phyloP scores from a whole-genome alignment of 2,888 invertebrate species.

The Drosophila mulleri region DNA sequence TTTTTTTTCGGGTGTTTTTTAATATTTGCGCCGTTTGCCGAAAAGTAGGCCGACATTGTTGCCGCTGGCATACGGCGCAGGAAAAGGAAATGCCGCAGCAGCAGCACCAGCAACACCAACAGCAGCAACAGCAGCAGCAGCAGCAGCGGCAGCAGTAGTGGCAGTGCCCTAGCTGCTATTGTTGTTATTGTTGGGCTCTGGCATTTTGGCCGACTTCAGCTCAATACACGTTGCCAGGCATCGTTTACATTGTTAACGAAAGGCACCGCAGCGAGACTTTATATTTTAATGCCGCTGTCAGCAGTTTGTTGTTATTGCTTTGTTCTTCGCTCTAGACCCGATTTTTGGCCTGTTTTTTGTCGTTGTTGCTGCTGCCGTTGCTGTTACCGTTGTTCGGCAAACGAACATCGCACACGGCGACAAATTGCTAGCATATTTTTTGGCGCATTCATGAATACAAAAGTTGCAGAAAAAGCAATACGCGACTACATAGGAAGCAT shows the following conservation, averaged over 20 bases:
- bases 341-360: conserved; percentile 13
- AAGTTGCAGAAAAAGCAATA: conserved; percentile 60
- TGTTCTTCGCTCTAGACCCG: conserved; percentile 57
- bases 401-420: conserved; percentile 72
- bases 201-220: conserved; percentile 71
- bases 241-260: conserved; percentile 78
- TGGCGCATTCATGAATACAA: conserved; percentile 76
- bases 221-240: conserved; percentile 57
- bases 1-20: conserved; percentile 69
- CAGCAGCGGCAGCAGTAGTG: not conserved
- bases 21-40: conserved; percentile 70
- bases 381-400: conserved; percentile 39
- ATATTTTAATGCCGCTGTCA: conserved; percentile 79
- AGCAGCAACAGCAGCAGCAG: conserved; percentile 12
- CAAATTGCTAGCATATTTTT: conserved; percentile 81
- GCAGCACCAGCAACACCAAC: conserved; percentile 48
- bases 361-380: conserved; percentile 6
- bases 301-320: conserved; percentile 79
- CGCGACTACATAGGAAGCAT: conserved; percentile 73
- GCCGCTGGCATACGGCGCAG: conserved; percentile 72
- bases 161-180: conserved; percentile 29
- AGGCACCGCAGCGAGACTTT: conserved; percentile 69
- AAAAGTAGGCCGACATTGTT: conserved; percentile 81
- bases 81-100: conserved; percentile 77
- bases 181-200: conserved; percentile 46